These are phyloP conservation scores for Abrostola tripartita DNA, from an alignment of 2,888 invertebrate species.

Conservation along the genomic window DNA sequence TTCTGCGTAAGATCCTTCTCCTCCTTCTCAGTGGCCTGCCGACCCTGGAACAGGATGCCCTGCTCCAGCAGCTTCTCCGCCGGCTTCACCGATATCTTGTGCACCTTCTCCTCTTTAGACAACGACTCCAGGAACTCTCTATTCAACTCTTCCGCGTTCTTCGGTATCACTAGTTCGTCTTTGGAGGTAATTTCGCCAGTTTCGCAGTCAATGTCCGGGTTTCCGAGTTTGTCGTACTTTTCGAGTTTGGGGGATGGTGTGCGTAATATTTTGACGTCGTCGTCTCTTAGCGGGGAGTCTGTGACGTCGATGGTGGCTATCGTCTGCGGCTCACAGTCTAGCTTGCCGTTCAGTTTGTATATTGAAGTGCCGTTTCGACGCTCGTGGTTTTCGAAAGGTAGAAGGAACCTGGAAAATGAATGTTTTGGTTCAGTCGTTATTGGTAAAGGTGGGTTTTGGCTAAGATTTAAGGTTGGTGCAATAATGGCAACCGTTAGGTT, in stretches of 20 bases:
- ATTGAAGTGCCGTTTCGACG: conserved; percentile 71
- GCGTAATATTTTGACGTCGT: conserved; percentile 58
- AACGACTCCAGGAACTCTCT: conserved; percentile 81
- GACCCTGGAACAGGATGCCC: conserved; percentile 58
- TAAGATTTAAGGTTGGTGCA: too few relatives aligned
- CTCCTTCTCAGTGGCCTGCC: conserved; percentile 66
- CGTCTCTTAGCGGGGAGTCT: conserved; percentile 76
- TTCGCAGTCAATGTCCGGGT: conserved; percentile 57
- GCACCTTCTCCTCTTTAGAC: conserved; percentile 68
- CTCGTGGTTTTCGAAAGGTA: conserved; percentile 90
- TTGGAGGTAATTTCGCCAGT: conserved; percentile 69
- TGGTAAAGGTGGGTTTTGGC: too few relatives aligned
- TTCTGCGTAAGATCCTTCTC: conserved; percentile 47
- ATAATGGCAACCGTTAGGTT: not conserved
- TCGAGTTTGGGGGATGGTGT: conserved; percentile 56
- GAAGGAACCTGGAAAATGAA: conserved; percentile 85
- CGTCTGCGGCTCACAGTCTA: conserved; percentile 59
- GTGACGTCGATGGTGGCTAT: conserved; percentile 81
- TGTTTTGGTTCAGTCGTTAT: too few relatives aligned
- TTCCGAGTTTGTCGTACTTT: conserved; percentile 6
- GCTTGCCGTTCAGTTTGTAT: conserved; percentile 70
- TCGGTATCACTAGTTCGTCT: conserved; percentile 62
- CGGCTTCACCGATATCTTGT: conserved; percentile 76
- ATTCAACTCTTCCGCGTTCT: conserved; percentile 80
- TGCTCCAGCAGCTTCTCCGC: conserved; percentile 72